Evolutionary conservation across 2,797 vertebrate species (phyloP).

Genomic region (Spondyliosoma cantharus): DNA sequence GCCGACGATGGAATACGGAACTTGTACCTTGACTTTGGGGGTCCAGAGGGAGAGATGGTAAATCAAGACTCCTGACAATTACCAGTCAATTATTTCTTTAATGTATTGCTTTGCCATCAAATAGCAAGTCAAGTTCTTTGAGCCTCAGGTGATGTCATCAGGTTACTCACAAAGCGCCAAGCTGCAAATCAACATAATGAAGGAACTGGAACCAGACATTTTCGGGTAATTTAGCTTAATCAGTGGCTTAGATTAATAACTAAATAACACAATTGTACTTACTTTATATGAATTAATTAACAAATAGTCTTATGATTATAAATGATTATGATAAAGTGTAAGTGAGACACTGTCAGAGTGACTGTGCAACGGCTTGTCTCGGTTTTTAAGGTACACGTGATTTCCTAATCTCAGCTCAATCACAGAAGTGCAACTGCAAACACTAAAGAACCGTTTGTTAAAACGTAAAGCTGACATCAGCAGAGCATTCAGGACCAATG

Average conservation of each 20-base stretch:
- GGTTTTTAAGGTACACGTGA: background rate
- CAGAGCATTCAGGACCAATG: background rate
- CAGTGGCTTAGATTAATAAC: background rate
- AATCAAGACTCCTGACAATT: conserved; percentile 8
- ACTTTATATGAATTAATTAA: background rate
- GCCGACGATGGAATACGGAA: conserved; percentile 92
- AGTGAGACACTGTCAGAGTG: background rate
- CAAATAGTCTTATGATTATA: too few species aligned
- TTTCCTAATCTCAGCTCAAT: background rate
- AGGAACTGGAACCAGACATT: background rate
- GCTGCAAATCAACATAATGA: background rate
- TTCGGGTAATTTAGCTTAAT: background rate
- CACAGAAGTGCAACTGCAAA: background rate
- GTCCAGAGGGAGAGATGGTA: conserved; percentile 97
- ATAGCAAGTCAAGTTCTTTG: background rate
- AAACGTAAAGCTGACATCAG: background rate
- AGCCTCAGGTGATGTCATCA: background rate
- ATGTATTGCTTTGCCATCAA: background rate
- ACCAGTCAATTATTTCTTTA: background rate
- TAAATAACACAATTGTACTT: background rate
- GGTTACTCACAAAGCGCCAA: background rate
- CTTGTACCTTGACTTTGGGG: conserved; percentile 96
- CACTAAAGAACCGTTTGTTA: background rate
- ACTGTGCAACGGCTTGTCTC: background rate
- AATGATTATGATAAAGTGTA: too few species aligned